phyloP scores from a whole-genome alignment of 2,888 invertebrate genomes.

The Anthoptus insignis region DNA sequence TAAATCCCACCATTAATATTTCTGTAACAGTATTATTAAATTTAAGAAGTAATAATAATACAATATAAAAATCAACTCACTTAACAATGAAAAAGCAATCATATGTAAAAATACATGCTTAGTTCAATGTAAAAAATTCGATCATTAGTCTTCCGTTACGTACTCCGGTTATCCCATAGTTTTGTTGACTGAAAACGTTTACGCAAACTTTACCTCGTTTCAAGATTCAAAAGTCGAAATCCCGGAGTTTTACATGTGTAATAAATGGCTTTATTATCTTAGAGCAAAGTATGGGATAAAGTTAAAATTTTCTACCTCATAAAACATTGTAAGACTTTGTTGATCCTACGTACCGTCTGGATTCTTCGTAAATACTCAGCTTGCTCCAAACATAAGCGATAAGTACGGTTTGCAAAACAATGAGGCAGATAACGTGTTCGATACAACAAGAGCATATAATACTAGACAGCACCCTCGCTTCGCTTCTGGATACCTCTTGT shows the following conservation, averaged over 20 bases:
- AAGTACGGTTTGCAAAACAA: constrained; percentile 44
- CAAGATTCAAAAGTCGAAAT: constrained; percentile 39
- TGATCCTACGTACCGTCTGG: constrained; percentile 57
- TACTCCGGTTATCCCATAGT: constrained; percentile 6
- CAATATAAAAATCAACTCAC: no score
- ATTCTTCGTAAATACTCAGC: constrained; percentile 57
- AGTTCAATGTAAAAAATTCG: constrained; percentile 10
- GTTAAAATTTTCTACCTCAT: constrained; percentile 68
- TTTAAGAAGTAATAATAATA: no score
- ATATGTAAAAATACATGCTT: no score
- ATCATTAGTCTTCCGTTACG: constrained; percentile 24
- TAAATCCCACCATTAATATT: no score
- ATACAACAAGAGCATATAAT: no score
- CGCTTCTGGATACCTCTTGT: no score
- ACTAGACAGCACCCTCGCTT: no score
- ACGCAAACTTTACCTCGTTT: constrained; percentile 34
- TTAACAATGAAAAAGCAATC: no score
- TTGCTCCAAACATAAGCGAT: constrained; percentile 40
- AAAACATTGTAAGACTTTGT: constrained; percentile 65
- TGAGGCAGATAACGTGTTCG: no score
- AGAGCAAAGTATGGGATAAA: constrained; percentile 64
- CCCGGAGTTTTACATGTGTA: constrained; percentile 64
- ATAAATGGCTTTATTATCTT: constrained; percentile 74
- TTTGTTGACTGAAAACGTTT: constrained; percentile 17
- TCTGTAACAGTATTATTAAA: no score